Base-by-base conservation (phyloP, 1,140 invertebrate genomes). In the Cotesia chilonis region DNA sequence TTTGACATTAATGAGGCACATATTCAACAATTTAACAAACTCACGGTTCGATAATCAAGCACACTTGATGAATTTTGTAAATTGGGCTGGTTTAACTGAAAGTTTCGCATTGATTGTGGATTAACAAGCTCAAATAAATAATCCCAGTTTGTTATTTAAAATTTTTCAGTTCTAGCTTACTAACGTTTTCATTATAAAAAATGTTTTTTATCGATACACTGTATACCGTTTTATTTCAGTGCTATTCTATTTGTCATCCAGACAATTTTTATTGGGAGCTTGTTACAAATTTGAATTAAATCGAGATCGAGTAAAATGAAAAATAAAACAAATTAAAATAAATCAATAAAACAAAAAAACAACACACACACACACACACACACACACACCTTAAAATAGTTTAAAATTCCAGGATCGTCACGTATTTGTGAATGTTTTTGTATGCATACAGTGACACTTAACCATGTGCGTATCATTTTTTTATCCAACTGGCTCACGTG, bases 401-500 rank as follows among this genome's bases (percentile, higher is more conserved):
- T 37, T 4, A 36, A 65, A 65, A 38, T 65, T 36, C 63, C 35
- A 57, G 63, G 38, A 65, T 65, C 36, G 36, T 36, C 37, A n/a
- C 36, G 38, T 37, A 37, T 12, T 41, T 61, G 59, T 61, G 59
- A 61, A 61, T 47, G 63, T 65, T 65, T 65, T 65, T 38, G 63
- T 37, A 14, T 65, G 63, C 35, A 61, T 61, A 20, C 54, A 57
- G 59, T 28, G 10, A 28, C 59, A 35, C 17, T 61, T n/a, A 14
- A 65, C 35, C 36, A 38, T 14, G 37, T 52, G 41, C 17, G 47
- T 52, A 54, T 67, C 7, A 67, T 54, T 52, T 52, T 67, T 67
- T 66, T 55, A 14, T 55, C 63, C 63, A 65, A 65, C 63, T 65
- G 63, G 36, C 63, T n/a, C 63, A 36, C 63, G 61, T 52, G 36